Evolutionary conservation across 2,888 invertebrate species (phyloP), one percentile per base, ranked within the genome.

Genomic region (Lysandra bellargus): DNA sequence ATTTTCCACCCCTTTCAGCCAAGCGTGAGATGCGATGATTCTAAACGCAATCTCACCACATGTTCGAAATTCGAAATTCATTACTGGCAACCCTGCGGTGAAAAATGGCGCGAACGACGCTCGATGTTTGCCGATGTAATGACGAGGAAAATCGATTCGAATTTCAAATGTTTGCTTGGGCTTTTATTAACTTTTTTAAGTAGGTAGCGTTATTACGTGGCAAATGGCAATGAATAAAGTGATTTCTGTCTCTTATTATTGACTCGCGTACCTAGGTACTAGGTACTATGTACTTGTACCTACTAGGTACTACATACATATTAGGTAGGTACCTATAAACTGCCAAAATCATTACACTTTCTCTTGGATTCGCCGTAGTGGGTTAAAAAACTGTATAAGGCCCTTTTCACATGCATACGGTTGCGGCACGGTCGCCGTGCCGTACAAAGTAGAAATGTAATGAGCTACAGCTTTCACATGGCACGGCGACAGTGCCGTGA

Each of bases 21-120:
- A 84, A 86, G 88, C 91, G 90, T 90, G 86, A 87, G 89, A 88
- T 87, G 81, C 78, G 84, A 82, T 80, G 82, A 74, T 74, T 84
- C 81, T 73, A 83, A 86, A 87, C 89, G 88, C 90, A 91, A 92
- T 91, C 89, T 89, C 83, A 86, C 91, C 91, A 91, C 91, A 91
- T 91, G 91, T 87, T 86, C 87, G 82, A 57, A 57, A 57, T 87
- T 85, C 83, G 82, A 86, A 85, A 87, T 88, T 89, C 88, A 89
- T 89, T 89, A 88, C 86, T 86, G 85, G 89, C 87, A 87, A 83
- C 90, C 92, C 92, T 84, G 91, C 84, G 83, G 92, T 81, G 91
- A 90, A 89, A 90, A 91, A 90, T 90, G 89, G 76, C 78, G 80
- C 64, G 79, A 81, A 80, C 80, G 73, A 64, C 69, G 61, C 64